Conservation (phyloP, 2,113 vertebrate species). For the Thunnus thynnus region DNA sequence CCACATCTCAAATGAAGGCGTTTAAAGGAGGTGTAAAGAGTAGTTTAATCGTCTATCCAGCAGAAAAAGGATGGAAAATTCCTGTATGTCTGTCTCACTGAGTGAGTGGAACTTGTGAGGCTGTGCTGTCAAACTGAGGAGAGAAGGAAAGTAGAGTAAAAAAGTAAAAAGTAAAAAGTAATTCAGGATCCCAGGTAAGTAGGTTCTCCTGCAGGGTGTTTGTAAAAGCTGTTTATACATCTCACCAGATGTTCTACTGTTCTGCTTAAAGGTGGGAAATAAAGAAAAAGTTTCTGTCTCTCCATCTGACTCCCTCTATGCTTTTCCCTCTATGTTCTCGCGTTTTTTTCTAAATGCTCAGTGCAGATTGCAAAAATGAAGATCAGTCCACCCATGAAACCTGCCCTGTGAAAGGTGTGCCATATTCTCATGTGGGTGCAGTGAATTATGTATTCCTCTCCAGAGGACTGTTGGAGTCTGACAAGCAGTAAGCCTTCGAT, state of each 20-base stretch:
- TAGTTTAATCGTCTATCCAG: neutral
- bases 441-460: constrained; percentile 1
- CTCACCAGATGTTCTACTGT: constrained; percentile 15
- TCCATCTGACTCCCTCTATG: neutral
- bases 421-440: neutral
- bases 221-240: neutral
- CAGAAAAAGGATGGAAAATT: constrained; percentile 19
- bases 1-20: constrained; percentile 3
- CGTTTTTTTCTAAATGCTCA: neutral
- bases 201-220: neutral
- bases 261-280: constrained; percentile 3
- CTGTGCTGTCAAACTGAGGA: neutral
- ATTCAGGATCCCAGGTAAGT: neutral
- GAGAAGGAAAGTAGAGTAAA: neutral
- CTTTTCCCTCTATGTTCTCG: neutral
- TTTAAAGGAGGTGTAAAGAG: constrained; percentile 1
- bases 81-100: neutral
- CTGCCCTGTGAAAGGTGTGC: neutral
- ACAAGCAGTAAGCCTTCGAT: neutral
- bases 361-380: neutral
- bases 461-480: neutral
- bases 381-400: neutral
- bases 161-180: neutral
- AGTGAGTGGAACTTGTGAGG: constrained; percentile 6
- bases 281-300: neutral